Evolutionary conservation across 2,113 vertebrate genomes (phyloP).

Genomic region (Columba janthina): DNA sequence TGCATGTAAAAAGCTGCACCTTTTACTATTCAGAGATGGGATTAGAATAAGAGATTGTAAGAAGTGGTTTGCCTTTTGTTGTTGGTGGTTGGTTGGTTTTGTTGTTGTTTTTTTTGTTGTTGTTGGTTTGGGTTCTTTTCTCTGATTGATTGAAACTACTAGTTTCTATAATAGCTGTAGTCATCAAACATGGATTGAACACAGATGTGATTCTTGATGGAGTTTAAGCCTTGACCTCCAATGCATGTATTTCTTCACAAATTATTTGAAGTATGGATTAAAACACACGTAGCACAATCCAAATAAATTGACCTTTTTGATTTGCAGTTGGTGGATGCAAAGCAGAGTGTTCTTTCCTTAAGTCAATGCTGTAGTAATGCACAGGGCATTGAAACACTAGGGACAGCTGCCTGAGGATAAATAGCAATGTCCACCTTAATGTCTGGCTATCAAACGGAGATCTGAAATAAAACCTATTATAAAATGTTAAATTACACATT

Average conservation of each 20-base stretch:
- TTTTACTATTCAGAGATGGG: neutral
- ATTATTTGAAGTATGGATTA: neutral
- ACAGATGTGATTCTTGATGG: neutral
- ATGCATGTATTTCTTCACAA: neutral
- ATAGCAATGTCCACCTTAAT: neutral
- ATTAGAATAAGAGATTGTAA: neutral
- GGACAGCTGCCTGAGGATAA: neutral
- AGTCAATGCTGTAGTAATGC: neutral
- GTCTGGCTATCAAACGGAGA: rapidly evolving
- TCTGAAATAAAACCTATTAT: neutral
- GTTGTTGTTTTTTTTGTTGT: too few relatives aligned
- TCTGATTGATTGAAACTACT: neutral
- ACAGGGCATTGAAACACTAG: neutral
- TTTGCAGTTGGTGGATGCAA: neutral
- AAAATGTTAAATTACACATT: neutral
- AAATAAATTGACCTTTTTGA: neutral
- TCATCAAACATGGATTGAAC: neutral
- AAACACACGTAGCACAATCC: neutral
- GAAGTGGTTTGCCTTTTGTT: neutral
- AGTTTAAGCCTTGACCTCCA: neutral
- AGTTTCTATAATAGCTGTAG: neutral
- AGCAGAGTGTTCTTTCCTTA: neutral
- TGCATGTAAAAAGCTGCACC: rapidly evolving
- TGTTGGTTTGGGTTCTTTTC: neutral
- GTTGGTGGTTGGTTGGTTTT: too few relatives aligned